Evolutionary conservation across 2,888 invertebrate genomes (phyloP), one percentile per base, ranked within the genome.

Genomic region (Ptilodon capucinus): DNA sequence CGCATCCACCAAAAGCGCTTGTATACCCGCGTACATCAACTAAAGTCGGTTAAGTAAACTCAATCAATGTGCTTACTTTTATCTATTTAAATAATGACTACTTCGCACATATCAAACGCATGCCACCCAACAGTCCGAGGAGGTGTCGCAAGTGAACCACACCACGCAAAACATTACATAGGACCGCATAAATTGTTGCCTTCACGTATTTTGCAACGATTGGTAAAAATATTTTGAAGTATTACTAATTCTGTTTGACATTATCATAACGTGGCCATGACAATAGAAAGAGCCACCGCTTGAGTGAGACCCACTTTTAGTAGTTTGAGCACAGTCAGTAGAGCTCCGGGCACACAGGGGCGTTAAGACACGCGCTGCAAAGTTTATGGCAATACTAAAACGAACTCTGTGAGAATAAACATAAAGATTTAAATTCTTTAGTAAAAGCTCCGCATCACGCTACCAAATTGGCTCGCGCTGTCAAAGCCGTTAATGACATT

Each of bases 231-330:
- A 65, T 60, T 60, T 57, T 63, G 46, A 44, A 52, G 60, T 54
- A 60, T 62, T 62, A 56, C 65, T 57, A 64, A 64, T 51, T 57
- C 51, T 55, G 57, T 64, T 60, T 58, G 63, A 60, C 64, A 64
- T 58, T 64, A 65, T 56, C 55, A 47, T 54, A 49, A 57, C 60
- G 65, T 65, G 65, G 54, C 60, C 64, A 42, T 65, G 63, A 63
- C 65, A 62, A 65, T 64, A 62, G 52, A 51, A 40, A 43, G 55
- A 44, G 51, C 54, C 49, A 48, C 54, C 57, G 53, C 60, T 55
- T 50, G 42, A 51, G 44, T 17, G 42, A 62, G 49, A 48, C 57
- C 48, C 36, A 52, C 50, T 58, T 64, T 49, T 40, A 42, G 48
- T 42, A 46, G 42, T 46, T 45, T 53, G 48, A n/a, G n/a, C n/a